Evolutionary conservation across 2,888 invertebrate species (phyloP).

Genomic region (Poecilus cupreus): DNA sequence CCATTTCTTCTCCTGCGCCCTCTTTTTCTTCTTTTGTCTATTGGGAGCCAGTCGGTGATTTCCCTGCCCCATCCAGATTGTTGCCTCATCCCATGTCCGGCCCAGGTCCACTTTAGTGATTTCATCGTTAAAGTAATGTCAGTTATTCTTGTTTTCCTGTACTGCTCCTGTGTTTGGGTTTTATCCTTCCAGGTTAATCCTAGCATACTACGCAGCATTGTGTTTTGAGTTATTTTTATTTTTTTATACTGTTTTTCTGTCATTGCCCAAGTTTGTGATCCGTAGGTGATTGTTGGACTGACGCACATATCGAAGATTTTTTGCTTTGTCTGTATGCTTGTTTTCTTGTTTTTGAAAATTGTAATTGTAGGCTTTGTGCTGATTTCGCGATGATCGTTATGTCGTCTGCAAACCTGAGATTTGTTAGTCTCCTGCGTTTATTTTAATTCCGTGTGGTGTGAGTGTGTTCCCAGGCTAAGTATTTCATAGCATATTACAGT

Average conservation of each 20-base stretch:
- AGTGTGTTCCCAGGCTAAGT: neutral
- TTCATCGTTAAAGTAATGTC: neutral
- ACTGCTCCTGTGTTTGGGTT: too few species aligned
- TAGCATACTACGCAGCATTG: neutral
- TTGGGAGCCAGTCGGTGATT: neutral
- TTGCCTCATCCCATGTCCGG: neutral
- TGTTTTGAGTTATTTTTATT: neutral
- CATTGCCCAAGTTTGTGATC: neutral
- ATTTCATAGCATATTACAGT: neutral
- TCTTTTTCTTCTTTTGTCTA: neutral
- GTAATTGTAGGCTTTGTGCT: too few species aligned
- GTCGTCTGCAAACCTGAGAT: neutral
- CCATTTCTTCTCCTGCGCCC: too few species aligned
- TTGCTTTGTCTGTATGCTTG: neutral
- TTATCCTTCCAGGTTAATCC: too few species aligned
- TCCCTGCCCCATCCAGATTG: neutral
- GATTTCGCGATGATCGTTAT: neutral
- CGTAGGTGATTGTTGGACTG: neutral
- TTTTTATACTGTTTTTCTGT: neutral
- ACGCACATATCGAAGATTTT: neutral
- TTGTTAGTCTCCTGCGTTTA: neutral
- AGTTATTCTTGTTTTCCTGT: neutral
- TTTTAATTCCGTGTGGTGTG: neutral
- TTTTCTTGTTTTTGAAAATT: too few species aligned
- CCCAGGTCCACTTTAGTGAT: slow-evolving; percentile 24